Evolutionary conservation across 2,113 vertebrate species (phyloP).

Genomic region (Illadopsis cleaveri): DNA sequence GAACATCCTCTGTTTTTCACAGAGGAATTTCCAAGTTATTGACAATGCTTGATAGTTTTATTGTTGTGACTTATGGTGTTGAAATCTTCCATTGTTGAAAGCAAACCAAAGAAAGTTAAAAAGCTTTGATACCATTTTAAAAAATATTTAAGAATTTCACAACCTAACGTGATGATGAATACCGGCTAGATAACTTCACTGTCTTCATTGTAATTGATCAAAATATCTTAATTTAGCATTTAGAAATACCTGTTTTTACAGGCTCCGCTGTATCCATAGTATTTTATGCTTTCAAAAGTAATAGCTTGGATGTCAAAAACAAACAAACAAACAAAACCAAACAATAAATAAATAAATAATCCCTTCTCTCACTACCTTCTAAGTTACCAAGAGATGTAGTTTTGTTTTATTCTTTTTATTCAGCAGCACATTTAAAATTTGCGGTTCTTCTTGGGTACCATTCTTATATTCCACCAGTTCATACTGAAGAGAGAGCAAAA

Average conservation of each 20-base stretch:
- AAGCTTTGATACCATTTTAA: fast-evolving
- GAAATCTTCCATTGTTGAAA: not conserved
- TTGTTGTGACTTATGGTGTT: not conserved
- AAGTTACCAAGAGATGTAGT: not conserved
- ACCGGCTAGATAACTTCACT: not conserved
- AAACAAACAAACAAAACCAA: not conserved
- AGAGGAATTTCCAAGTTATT: not conserved
- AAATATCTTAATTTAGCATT: not conserved
- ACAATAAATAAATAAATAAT: not conserved
- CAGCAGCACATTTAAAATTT: fast-evolving
- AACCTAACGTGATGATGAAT: fast-evolving
- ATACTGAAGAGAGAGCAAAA: not conserved
- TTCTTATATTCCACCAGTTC: not conserved
- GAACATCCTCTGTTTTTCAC: not conserved
- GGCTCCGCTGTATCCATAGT: fast-evolving
- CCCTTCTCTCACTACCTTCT: fast-evolving
- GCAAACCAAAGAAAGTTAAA: not conserved
- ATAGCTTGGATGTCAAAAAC: not conserved
- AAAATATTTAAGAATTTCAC: not conserved
- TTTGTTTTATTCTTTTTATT: not conserved
- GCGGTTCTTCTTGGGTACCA: not conserved
- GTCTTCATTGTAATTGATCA: not conserved
- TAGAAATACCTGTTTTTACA: not conserved
- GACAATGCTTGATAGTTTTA: not conserved
- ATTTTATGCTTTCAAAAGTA: not conserved